Base-by-base conservation (phyloP, 2,113 vertebrate species). In the Pseudopodoces humilis region DNA sequence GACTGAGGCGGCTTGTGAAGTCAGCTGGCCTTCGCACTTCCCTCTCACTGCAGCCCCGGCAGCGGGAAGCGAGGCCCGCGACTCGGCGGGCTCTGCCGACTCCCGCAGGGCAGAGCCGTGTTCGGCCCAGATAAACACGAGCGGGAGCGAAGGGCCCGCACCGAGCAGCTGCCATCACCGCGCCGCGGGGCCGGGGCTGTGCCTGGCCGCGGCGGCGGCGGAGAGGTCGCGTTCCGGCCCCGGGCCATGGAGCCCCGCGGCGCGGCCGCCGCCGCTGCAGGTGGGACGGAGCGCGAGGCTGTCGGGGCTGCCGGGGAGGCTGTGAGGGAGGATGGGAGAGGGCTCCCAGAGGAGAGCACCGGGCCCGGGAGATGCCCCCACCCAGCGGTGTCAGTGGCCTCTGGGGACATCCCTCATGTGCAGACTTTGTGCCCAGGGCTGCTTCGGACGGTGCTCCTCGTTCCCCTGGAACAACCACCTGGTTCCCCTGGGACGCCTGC, bases 121-220 rank as follows among this genome's bases (percentile, higher is more conserved):
- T 3, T 12, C 6, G 18, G 15, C 33, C 30, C 12, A 0, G 8
- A 37, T 0, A 12, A 22, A 22, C 30, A 4, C 31, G 4, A 4
- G 25, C 0, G 17, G 8, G 49, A 10, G 9, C 7, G 7, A 1
- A 2, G 6, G 2, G 23, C 25, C 27, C 2, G 6, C 6, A 4
- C 7, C 9, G 0, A 9, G 12, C 1, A 11, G 15, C 13, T 13
- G 8, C 28, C 35, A 1, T 2, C 12, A 0, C 11, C 3, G 49
- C 0, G 4, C 44, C 24, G 4, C 23, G 5, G 37, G 14, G 10
- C 82, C 2, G 52, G 10, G 25, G 15, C 67, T 4, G 19, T 7
- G 31, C 24, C 44, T 7, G 72, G 8, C 9, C 23, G 11, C 68
- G 2, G 50, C n/a, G 3, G 4, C 4, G 24, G 8, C 41, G 22